These are phyloP conservation scores for Galeruca laticollis DNA, from an alignment of 2,888 invertebrate species.

Conservation along the genomic window DNA sequence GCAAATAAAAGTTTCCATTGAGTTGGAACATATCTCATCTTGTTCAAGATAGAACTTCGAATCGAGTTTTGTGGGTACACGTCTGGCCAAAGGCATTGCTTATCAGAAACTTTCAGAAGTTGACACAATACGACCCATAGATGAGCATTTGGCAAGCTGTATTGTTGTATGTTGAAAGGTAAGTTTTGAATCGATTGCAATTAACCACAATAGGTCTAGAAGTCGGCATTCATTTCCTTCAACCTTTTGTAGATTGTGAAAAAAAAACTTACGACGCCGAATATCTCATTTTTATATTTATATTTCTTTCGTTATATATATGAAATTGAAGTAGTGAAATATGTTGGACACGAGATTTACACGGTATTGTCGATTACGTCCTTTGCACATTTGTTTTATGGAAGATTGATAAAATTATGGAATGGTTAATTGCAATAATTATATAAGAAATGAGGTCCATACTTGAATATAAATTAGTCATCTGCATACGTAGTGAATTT, in stretches of 20 bases:
- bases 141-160: constrained; percentile 50
- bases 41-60: constrained; percentile 44
- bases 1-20: constrained; percentile 44
- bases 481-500: too few relatives aligned
- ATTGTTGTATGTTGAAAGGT: constrained; percentile 30
- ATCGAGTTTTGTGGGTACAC: constrained; percentile 40
- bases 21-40: constrained; percentile 45
- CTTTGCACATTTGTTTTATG: too few relatives aligned
- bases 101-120: constrained; percentile 59
- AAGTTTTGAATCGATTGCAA: constrained; percentile 54
- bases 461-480: too few relatives aligned
- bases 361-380: too few relatives aligned
- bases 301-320: neutral
- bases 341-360: neutral
- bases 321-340: neutral
- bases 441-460: too few relatives aligned
- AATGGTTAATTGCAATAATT: too few relatives aligned
- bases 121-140: constrained; percentile 53
- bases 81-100: constrained; percentile 50
- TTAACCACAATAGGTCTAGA: constrained; percentile 48
- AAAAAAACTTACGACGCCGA: neutral
- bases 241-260: neutral
- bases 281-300: constrained; percentile 4
- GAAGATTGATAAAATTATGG: too few relatives aligned
- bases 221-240: constrained; percentile 40